Evolutionary conservation across 2,113 vertebrate genomes (phyloP), one percentile per base, ranked within the genome.

Genomic region (Zosterops hypoxanthus): DNA sequence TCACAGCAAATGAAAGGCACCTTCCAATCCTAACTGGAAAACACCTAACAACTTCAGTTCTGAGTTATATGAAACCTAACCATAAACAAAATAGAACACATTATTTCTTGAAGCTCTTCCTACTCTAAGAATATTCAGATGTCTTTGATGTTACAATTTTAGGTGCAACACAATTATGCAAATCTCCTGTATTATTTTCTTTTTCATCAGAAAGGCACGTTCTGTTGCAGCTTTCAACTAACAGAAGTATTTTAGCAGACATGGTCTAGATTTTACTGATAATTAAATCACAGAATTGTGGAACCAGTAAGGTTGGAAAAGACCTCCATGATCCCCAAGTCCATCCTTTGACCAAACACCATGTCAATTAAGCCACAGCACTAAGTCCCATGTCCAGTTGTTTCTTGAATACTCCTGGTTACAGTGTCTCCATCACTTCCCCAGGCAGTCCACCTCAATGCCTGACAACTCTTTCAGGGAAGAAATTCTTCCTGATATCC

Each of bases 381-480:
- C 11, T 1, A 73, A 52, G 44, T n/a, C 33, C 12, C 28, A 46
- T 1, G 3, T 24, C 28, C 19, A 24, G 23, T 2, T 23, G 8
- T n/a, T 75, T 66, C 53, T 16, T 14, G 23, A 75, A 60, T n/a
- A 46, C 33, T 28, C 36, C 12, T 33, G 47, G 13, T 36, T 17
- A n/a, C 5, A 11, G 7, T n/a, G 23, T 17, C 23, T 73, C 19
- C 46, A 59, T 5, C 46, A 73, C 33, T 25, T 39, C 5, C 33
- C 33, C 12, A 15, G 26, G 12, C 42, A 42, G 5, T 14, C 17
- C 0, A 0, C 11, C 17, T 44, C 46, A 65, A 20, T 14, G 23
- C 19, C n/a, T 39, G 33, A 46, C 39, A 50, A 29, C 19, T 15
- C 23, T 24, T 52, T 17, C 44, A 46, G 6, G 14, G 15, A 73